Evolutionary conservation across 2,888 invertebrate species (phyloP), one percentile per base, ranked within the genome.

Genomic region (Troilus luridus): DNA sequence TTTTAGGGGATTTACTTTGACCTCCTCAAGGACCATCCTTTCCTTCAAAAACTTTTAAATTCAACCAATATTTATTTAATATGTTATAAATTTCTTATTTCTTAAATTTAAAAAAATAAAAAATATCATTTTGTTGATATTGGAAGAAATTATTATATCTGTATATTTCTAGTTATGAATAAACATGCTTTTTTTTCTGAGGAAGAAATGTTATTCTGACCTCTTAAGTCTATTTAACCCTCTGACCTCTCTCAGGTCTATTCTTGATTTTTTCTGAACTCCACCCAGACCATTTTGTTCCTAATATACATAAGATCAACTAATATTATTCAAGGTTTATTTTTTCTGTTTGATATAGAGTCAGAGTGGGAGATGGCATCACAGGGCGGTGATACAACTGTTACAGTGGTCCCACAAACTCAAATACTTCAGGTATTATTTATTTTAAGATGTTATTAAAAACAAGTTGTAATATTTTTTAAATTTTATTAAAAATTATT

Each of bases 351-450:
- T 60, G 24, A 91, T 92, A 24, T 91, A 92, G 92, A 92, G 90
- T 89, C 91, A 62, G 92, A 91, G 91, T 92, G 92, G 92, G 92
- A 90, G 54, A 92, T 92, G 92, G 91, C 92, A 77, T 91, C 92
- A 88, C 90, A 92, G 58, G 62, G 60, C 10, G 91, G 91, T 27
- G 91, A 89, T 27, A 89, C 88, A 58, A 89, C 91, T 24, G 91
- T 92, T 41, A 64, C 91, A 24, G 92, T 92, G 24, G 92, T 92
- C 77, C 91, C 92, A 24, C 91, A 91, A 77, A 58, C 92, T 67
- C 92, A 92, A 88, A 88, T 92, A 62, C 90, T 92, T 81, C 92
- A 92, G 89, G 92, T 92, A 85, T 11, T 85, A 56, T 54, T 56
- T 58, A 41, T 41, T 77, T 67, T 14, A 67, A 24, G 12, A 24